Evolutionary conservation across 2,113 vertebrate species (phyloP), one percentile per base, ranked within the genome.

Genomic region (Tringa solitaria): DNA sequence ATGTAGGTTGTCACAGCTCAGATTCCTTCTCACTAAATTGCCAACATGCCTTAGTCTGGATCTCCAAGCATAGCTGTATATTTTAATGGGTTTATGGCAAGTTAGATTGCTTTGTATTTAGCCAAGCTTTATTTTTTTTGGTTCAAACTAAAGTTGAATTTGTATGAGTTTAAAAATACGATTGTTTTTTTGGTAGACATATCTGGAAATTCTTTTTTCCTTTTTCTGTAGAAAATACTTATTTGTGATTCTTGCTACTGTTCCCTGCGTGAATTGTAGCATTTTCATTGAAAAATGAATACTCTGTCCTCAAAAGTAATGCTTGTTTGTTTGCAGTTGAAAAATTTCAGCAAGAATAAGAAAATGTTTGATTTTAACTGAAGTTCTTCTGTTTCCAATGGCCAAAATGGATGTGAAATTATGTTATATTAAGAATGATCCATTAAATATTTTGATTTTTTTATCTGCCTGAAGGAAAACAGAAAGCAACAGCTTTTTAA

Each of bases 21-120:
- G n/a, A 75, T 76, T 94, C 65, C 69, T 82, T 87, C 37, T 67
- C 80, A 78, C 26, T 90, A 60, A 89, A 92, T 81, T 91, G 33
- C 65, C 85, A 90, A 3, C 22, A 6, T 82, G 56, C 76, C 35
- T 48, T 54, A 78, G 56, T 69, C 54, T 0, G 2, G 68, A 78
- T 77, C 46, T 87, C 53, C 21, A 41, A 78, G 69, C 51, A 46
- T 10, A 50, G 45, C 37, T 87, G 15, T 83, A 6, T 84, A 64
- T 94, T 87, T 79, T 72, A 89, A 87, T 89, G n/a, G 19, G 10
- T 89, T 94, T 91, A 72, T 96, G 48, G 61, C 73, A 81, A n/a
- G 13, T 51, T 75, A 78, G 32, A 23, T 56, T 87, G 13, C 8
- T 89, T 54, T 86, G 28, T 27, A 51, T 77, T 93, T 90, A 2